phyloP scores from a whole-genome alignment of 2,113 vertebrate species.

The Poicephalus meyeri region DNA sequence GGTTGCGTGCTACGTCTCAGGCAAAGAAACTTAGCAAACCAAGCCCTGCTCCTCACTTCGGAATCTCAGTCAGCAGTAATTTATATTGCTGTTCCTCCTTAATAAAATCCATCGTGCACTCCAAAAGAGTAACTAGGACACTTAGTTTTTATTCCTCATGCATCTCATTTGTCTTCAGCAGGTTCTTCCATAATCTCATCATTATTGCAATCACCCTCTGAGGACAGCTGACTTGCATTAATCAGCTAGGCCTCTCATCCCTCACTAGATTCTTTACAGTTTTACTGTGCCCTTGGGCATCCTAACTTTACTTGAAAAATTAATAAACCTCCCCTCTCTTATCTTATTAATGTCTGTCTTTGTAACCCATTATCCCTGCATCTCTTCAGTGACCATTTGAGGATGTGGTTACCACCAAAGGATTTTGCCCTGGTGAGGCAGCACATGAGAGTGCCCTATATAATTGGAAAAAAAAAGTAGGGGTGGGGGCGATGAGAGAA shows the following conservation, averaged over 20 bases:
- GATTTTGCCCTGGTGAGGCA: slow-evolving; percentile 60
- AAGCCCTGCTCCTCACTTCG: not conserved
- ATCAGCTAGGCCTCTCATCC: slow-evolving; percentile 81
- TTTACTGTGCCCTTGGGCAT: slow-evolving; percentile 82
- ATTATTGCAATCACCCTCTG: slow-evolving; percentile 81
- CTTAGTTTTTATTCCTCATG: slow-evolving; percentile 80
- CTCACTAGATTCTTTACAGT: slow-evolving; percentile 82
- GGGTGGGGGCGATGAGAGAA: not conserved
- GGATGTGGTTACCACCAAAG: slow-evolving; percentile 70
- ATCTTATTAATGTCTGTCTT: slow-evolving; percentile 85
- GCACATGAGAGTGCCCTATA: slow-evolving; percentile 51
- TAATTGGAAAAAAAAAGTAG: slow-evolving; percentile 18
- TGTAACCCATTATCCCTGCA: slow-evolving; percentile 82
- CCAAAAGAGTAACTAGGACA: slow-evolving; percentile 78
- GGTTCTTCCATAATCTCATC: slow-evolving; percentile 83
- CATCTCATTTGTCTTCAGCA: slow-evolving; percentile 82
- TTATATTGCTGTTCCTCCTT: slow-evolving; percentile 68
- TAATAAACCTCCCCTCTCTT: slow-evolving; percentile 86
- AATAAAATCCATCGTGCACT: slow-evolving; percentile 73
- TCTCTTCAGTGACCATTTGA: slow-evolving; percentile 79
- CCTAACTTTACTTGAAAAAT: slow-evolving; percentile 85
- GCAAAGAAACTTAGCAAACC: slow-evolving; percentile 19
- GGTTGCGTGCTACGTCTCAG: not conserved
- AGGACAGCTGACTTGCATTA: slow-evolving; percentile 83
- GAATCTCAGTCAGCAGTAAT: slow-evolving; percentile 48